Conservation (phyloP, 2,888 invertebrate species). For the Entomobrya proxima region DNA sequence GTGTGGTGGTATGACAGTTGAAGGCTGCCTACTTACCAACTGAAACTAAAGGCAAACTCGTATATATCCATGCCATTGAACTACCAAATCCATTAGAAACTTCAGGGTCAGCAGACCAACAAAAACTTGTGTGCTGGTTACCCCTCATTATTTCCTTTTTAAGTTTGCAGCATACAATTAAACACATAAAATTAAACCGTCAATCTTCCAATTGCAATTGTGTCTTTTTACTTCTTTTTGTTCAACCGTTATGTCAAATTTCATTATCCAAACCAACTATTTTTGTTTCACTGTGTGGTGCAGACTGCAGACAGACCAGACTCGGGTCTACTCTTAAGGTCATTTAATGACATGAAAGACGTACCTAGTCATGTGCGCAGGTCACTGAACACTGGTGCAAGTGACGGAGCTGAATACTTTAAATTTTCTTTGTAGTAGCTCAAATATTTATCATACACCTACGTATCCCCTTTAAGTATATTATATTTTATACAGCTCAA, state of each 20-base stretch:
- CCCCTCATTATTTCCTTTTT: conserved; percentile 31
- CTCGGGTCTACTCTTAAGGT: neutral
- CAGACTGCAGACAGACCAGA: neutral
- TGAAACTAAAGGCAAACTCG: neutral
- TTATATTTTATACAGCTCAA: too few relatives aligned
- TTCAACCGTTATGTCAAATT: neutral
- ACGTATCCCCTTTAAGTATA: too few relatives aligned
- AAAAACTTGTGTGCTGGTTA: conserved; percentile 39
- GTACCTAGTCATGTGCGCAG: neutral
- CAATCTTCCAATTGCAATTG: neutral
- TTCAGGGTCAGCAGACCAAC: conserved; percentile 66
- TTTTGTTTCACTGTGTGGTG: neutral
- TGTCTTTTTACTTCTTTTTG: neutral
- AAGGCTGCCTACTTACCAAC: conserved; percentile 46
- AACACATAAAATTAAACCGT: neutral
- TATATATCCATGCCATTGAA: conserved; percentile 63
- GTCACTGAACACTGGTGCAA: conserved; percentile 7
- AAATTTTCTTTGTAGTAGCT: too few relatives aligned
- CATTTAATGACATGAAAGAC: conserved; percentile 5
- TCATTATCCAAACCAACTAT: neutral
- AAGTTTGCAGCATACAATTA: neutral
- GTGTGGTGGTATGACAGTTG: conserved; percentile 62
- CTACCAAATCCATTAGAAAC: conserved; percentile 60
- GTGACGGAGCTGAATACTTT: neutral
- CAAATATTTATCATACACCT: too few relatives aligned